A percentile compares a stretch with the other conserved stretches of the same genome.
Conservation (phyloP, 2,113 vertebrate genomes). For the Cheilinus undulatus region DNA sequence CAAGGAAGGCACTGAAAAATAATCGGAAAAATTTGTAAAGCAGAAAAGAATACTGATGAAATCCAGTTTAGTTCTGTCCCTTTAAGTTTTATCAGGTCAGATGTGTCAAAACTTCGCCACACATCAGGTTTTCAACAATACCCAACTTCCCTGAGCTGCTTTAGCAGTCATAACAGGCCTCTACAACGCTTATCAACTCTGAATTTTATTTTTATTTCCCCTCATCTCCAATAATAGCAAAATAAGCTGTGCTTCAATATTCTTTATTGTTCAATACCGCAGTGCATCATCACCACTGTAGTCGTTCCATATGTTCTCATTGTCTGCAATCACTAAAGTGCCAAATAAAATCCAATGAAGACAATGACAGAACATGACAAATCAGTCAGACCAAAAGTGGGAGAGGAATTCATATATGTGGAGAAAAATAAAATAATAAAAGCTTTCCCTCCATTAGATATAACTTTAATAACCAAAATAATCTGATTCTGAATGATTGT, state of each 20-base stretch:
- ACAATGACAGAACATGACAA: constrained; percentile 50
- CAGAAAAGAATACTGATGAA: not conserved
- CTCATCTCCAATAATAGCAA: constrained; percentile 46
- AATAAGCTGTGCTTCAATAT: constrained; percentile 78
- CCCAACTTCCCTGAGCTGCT: not conserved
- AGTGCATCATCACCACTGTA: constrained; percentile 70
- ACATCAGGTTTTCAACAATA: not conserved
- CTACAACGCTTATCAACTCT: not conserved
- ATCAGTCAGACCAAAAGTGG: constrained; percentile 34
- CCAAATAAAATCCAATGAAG: constrained; percentile 78
- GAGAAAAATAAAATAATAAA: constrained; percentile 1
- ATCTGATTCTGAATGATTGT: constrained; percentile 70
- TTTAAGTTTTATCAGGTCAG: not conserved
- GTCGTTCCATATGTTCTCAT: constrained; percentile 63
- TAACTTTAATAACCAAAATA: constrained; percentile 55
- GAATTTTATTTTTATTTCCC: not conserved
- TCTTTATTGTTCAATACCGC: constrained; percentile 82
- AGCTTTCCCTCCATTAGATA: constrained; percentile 35
- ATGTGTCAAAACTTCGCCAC: not conserved
- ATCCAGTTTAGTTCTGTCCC: not conserved
- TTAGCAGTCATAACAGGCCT: not conserved
- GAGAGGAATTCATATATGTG: constrained; percentile 31
- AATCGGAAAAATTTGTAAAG: no score
- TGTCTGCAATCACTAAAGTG: constrained; percentile 80
- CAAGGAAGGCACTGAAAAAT: no score